A percentile compares a stretch with the other conserved stretches of the same genome.
These are phyloP conservation scores for Myiotriccus ornatus DNA, from an alignment of 2,797 vertebrate genomes.

Conservation along the genomic window DNA sequence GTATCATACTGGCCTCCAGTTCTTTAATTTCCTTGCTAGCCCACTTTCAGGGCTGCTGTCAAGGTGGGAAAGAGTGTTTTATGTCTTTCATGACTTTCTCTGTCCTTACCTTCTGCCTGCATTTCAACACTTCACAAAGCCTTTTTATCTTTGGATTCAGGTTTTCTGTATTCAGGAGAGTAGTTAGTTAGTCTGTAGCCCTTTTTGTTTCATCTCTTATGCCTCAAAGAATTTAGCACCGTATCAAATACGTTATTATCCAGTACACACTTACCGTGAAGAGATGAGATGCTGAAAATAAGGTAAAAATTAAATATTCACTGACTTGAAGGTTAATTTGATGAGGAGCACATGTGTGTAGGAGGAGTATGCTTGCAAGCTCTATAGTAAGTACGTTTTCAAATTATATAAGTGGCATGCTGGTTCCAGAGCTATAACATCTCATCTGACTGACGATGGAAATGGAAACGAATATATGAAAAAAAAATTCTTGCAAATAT, in stretches of 20 bases:
- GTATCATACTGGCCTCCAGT: not conserved
- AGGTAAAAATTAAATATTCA: slow-evolving; percentile 45
- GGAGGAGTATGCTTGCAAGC: slow-evolving; percentile 23
- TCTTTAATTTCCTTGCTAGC: slow-evolving; percentile 5
- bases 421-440: slow-evolving; percentile 42
- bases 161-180: not conserved
- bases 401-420: slow-evolving; percentile 40
- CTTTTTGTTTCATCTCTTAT: not conserved
- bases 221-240: not conserved
- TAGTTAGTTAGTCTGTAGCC: not conserved
- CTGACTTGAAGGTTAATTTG: slow-evolving; percentile 49
- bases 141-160: not conserved
- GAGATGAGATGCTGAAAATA: slow-evolving; percentile 35
- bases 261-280: not conserved
- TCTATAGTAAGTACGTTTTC: slow-evolving; percentile 17
- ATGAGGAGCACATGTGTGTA: slow-evolving; percentile 11
- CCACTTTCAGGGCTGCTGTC: not conserved
- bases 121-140: not conserved
- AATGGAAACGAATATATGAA: not conserved
- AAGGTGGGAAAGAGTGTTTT: not conserved
- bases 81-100: not conserved
- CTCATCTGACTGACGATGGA: not conserved
- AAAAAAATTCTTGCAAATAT: not conserved
- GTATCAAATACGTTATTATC: not conserved
- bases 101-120: not conserved